These are phyloP conservation scores for Hoplodrina ambigua DNA, from an alignment of 2,888 invertebrate genomes.

Conservation along the genomic window DNA sequence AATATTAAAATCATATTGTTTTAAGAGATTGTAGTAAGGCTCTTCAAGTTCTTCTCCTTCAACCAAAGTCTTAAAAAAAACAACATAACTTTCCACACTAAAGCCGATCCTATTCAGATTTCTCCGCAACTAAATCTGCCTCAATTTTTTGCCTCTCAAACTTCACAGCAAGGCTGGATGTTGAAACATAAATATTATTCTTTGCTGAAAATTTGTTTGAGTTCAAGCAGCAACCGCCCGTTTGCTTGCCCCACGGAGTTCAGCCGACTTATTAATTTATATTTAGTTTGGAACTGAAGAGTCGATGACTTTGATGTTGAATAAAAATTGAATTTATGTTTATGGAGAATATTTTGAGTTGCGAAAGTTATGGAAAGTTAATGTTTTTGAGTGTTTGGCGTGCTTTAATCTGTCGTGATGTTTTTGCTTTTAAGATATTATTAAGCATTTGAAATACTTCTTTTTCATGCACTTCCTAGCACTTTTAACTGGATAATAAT, in stretches of 20 bases:
- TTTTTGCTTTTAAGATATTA: neutral
- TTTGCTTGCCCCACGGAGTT: conserved; percentile 13
- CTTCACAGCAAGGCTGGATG: neutral
- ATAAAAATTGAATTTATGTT: conserved; percentile 16
- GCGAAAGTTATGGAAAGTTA: neutral
- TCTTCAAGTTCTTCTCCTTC: too few relatives aligned
- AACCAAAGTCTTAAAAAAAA: neutral
- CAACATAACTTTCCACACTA: neutral
- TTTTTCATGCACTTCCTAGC: too few relatives aligned
- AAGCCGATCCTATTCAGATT: neutral
- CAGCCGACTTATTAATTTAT: conserved; percentile 35
- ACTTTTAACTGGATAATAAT: too few relatives aligned
- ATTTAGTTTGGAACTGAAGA: conserved; percentile 25
- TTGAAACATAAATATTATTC: conserved; percentile 45
- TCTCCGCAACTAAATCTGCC: neutral
- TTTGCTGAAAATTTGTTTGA: conserved; percentile 24
- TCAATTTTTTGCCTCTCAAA: conserved; percentile 6
- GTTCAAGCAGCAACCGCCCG: conserved; percentile 1
- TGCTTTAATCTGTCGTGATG: neutral
- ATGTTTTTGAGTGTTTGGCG: conserved; percentile 2
- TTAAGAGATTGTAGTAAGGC: too few relatives aligned
- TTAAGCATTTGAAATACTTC: too few relatives aligned
- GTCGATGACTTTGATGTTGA: conserved; percentile 40
- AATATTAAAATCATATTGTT: too few relatives aligned
- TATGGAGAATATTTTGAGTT: conserved; percentile 16